phyloP scores from a whole-genome alignment of 1,140 invertebrate species.

The Anadara kagoshimensis region DNA sequence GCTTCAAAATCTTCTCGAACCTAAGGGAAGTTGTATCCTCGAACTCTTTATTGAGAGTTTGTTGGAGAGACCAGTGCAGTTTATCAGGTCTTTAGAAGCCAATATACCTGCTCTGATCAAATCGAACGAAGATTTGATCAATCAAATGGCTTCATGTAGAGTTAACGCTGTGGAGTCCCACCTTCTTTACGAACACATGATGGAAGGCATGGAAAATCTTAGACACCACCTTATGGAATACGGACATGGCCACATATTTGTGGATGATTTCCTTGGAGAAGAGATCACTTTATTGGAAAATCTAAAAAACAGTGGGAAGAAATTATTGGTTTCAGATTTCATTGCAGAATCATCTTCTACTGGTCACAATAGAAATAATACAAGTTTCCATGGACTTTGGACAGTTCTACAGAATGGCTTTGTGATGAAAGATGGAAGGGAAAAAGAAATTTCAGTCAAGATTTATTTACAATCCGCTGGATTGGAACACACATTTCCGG shows the following conservation, averaged over 20 bases:
- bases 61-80: conserved; percentile 28
- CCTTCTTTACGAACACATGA: conserved; percentile 30
- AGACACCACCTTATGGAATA: conserved; percentile 26
- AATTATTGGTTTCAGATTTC: conserved; percentile 17
- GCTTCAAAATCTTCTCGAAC: conserved; percentile 14
- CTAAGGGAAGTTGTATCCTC: conserved; percentile 12
- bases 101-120: conserved; percentile 50
- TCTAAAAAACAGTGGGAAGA: neutral
- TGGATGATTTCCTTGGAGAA: conserved; percentile 29
- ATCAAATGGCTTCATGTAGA: conserved; percentile 39
- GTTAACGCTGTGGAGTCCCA: conserved; percentile 3
- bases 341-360: conserved; percentile 12
- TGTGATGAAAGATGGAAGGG: conserved; percentile 3
- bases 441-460: conserved; percentile 22
- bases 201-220: conserved; percentile 29
- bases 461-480: conserved; percentile 28
- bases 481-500: conserved; percentile 20
- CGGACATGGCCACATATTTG: conserved; percentile 38
- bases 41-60: conserved; percentile 34
- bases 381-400: conserved; percentile 21
- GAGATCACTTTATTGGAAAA: conserved; percentile 20
- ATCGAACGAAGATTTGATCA: conserved; percentile 46
- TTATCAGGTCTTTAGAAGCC: conserved; percentile 18
- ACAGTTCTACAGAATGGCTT: conserved; percentile 27
- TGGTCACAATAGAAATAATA: neutral